Evolutionary conservation across 37 sponge, comb jelly and placozoan species (phyloP), one percentile per base, ranked within the genome.

Genomic region (Cladorhizidae sp.): DNA sequence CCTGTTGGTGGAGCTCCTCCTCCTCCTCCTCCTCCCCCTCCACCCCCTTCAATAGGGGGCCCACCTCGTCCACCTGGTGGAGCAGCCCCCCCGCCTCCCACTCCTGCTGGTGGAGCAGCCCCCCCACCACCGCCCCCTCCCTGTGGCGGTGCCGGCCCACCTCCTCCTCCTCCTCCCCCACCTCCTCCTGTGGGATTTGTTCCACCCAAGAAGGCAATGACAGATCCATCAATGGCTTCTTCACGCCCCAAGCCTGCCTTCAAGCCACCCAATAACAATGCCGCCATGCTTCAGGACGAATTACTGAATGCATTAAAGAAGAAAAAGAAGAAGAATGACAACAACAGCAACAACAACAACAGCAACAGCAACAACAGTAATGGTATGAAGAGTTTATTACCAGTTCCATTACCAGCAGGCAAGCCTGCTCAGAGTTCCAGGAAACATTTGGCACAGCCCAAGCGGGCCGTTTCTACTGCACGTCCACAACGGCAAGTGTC

Each of bases 111-210:
- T 55, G 38, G 72, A 54, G 54, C 61, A 0, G 75, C 71, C 15
- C 72, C 78, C 57, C 82, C 82, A 45, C 85, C 85, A n/a, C 67
- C 83, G 6, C 77, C 83, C 50, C 58, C 80, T 72, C 80, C 89
- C 29, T 68, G 73, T 78, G 77, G 68, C 33, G 69, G 71, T 28
- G 62, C 79, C 40, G 57, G 70, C n/a, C 75, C 72, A n/a, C 70
- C 70, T n/a, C 76, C 81, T 39, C 77, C 86, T 69, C 84, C 84
- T 22, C 89, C 79, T 56, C 81, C 79, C 0, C 85, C 90, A 18
- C 73, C 83, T 2, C 88, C 88, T 43, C 88, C 83, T 12, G 33
- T 75, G 22, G 76, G 67, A 17, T 80, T 65, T 40, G 23, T 14
- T 22, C 81, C 87, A 21, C 76, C 76, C 26, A 81, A 77, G 82